A percentile compares a stretch with the other conserved stretches of the same genome.
Conservation (phyloP, 2,888 invertebrate species). For the Sabatieria punctata region DNA sequence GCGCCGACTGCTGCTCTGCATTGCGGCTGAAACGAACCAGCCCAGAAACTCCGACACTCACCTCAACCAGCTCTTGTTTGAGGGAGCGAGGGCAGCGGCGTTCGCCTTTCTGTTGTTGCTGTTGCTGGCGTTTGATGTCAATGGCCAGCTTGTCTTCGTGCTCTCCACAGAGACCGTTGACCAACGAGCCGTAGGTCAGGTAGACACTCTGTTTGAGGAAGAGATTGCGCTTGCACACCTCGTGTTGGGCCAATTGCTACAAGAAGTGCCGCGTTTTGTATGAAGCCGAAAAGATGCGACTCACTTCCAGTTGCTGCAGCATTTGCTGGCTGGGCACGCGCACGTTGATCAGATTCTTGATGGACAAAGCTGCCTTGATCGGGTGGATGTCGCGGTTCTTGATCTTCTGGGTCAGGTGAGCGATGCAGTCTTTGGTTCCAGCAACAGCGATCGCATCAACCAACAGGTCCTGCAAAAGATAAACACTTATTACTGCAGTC, state of each 20-base stretch:
- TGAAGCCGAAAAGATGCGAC: neutral
- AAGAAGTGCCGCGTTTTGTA: neutral
- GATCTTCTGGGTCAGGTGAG: constrained; percentile 14
- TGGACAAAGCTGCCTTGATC: constrained; percentile 14
- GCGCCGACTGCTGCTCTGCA: too few species aligned
- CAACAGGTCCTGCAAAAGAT: constrained; percentile 14
- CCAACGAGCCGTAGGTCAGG: constrained; percentile 15
- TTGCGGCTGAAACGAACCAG: too few species aligned
- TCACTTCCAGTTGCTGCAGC: constrained; percentile 8
- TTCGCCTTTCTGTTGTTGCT: too few species aligned
- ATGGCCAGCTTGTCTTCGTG: constrained; percentile 11
- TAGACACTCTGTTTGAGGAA: constrained; percentile 17
- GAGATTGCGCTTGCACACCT: neutral
- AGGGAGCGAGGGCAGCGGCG: constrained; percentile 6
- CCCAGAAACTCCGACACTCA: neutral
- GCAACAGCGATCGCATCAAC: constrained; percentile 13
- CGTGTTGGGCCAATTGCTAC: constrained; percentile 5
- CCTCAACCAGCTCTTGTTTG: constrained; percentile 6
- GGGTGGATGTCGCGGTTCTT: constrained; percentile 12
- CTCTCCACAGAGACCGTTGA: constrained; percentile 8
- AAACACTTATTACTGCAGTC: neutral
- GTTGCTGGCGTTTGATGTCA: constrained; percentile 14
- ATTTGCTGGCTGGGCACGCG: constrained; percentile 11
- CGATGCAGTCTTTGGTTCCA: constrained; percentile 14
- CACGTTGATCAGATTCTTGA: constrained; percentile 13